phyloP scores from a whole-genome alignment of 2,113 vertebrate species.

The Saccopteryx bilineata region DNA sequence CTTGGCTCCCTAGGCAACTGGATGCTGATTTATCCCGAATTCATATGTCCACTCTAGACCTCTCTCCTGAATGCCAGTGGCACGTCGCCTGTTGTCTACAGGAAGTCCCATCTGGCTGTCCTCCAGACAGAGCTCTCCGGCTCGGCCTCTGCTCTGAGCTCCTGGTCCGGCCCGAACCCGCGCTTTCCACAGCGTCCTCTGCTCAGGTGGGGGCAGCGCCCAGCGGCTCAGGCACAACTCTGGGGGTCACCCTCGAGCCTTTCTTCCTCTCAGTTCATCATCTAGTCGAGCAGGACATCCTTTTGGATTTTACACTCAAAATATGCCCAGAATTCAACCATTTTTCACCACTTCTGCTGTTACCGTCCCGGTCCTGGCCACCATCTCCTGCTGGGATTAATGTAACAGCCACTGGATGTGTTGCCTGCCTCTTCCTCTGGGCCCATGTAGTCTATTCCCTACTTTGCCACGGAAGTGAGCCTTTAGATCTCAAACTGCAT shows the following conservation, averaged over 20 bases:
- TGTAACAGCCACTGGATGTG: not conserved
- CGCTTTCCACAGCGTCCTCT: not conserved
- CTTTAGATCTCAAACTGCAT: not conserved
- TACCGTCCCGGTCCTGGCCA: not conserved
- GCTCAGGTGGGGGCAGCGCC: not conserved
- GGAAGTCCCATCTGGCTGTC: not conserved
- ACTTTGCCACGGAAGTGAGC: not conserved
- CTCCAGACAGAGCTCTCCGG: not conserved
- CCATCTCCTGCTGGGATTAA: not conserved
- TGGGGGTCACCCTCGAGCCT: not conserved
- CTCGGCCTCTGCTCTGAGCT: not conserved
- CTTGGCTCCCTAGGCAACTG: not conserved
- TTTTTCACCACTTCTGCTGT: not conserved
- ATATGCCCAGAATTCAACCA: not conserved
- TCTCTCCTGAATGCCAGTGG: not conserved
- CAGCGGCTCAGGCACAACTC: not conserved
- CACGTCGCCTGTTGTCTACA: rapidly evolving
- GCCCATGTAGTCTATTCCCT: not conserved
- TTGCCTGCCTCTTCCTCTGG: not conserved
- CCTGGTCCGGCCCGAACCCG: not conserved
- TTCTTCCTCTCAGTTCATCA: not conserved
- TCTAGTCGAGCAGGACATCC: not conserved
- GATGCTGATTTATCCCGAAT: not conserved
- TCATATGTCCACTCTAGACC: not conserved
- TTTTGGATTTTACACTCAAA: not conserved